These are phyloP conservation scores for Dendroctonus valens DNA, from an alignment of 1,140 invertebrate genomes.

Conservation along the genomic window DNA sequence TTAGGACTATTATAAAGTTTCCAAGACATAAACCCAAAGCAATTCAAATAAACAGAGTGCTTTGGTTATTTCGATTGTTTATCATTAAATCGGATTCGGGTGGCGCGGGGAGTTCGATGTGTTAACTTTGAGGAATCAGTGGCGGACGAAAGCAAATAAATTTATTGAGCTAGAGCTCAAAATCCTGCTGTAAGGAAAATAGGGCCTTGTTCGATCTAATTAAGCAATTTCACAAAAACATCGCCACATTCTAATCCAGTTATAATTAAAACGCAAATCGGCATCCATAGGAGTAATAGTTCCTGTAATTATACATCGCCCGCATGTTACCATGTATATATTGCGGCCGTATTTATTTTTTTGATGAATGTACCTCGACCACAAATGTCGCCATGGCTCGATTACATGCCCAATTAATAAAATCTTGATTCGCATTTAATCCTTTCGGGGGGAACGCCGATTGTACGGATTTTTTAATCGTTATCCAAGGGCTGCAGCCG, in stretches of 20 bases:
- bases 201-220: too few species aligned
- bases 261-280: conserved; percentile 31
- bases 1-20: conserved; percentile 26
- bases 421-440: conserved; percentile 11
- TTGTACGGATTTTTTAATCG: too few species aligned
- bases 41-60: conserved; percentile 28
- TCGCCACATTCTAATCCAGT: conserved; percentile 18
- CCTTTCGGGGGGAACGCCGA: too few species aligned
- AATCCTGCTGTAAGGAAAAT: too few species aligned
- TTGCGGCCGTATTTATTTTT: conserved; percentile 16
- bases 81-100: too few species aligned
- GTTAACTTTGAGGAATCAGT: too few species aligned
- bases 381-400: conserved; percentile 26
- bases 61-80: too few species aligned
- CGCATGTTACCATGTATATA: conserved; percentile 20
- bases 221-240: too few species aligned
- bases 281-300: conserved; percentile 18
- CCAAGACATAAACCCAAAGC: conserved; percentile 9
- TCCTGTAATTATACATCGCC: conserved; percentile 20
- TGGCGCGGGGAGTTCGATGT: too few species aligned
- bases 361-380: conserved; percentile 26
- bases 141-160: too few species aligned
- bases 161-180: too few species aligned
- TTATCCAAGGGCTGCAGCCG: too few species aligned
- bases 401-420: conserved; percentile 32